Evolutionary conservation across 1,140 invertebrate species (phyloP).

Genomic region (Acyrthosiphon pisum): DNA sequence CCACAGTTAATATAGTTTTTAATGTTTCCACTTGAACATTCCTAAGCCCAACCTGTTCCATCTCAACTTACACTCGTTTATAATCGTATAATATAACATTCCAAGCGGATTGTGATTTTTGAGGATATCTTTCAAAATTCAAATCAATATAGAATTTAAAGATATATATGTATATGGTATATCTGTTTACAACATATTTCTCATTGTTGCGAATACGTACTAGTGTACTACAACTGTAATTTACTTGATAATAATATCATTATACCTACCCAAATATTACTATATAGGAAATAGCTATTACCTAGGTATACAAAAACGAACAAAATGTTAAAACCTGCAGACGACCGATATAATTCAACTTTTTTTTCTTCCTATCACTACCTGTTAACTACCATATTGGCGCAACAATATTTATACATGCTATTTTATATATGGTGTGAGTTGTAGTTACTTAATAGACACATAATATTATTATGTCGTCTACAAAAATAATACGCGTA

Average conservation of each 20-base stretch:
- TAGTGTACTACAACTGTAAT: neutral
- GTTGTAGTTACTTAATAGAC: neutral
- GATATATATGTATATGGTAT: too few species aligned
- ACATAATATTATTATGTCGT: neutral
- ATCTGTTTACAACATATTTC: too few species aligned
- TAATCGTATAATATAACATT: neutral
- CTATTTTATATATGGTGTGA: neutral
- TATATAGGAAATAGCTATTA: too few species aligned
- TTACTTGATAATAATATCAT: neutral
- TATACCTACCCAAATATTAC: neutral
- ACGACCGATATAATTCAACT: neutral
- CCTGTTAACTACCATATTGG: too few species aligned
- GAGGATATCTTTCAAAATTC: neutral
- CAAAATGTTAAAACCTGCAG: neutral
- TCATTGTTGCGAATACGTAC: neutral
- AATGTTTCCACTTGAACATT: slow-evolving; percentile 39
- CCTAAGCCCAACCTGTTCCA: slow-evolving; percentile 37
- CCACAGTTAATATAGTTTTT: slow-evolving; percentile 25
- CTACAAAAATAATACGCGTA: neutral
- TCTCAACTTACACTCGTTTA: slow-evolving; percentile 17
- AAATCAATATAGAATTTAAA: neutral
- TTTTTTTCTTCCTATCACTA: neutral
- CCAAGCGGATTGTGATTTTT: neutral
- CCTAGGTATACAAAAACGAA: neutral
- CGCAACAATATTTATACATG: neutral